phyloP scores from a whole-genome alignment of 1,140 invertebrate genomes.

The Solen grandis region DNA sequence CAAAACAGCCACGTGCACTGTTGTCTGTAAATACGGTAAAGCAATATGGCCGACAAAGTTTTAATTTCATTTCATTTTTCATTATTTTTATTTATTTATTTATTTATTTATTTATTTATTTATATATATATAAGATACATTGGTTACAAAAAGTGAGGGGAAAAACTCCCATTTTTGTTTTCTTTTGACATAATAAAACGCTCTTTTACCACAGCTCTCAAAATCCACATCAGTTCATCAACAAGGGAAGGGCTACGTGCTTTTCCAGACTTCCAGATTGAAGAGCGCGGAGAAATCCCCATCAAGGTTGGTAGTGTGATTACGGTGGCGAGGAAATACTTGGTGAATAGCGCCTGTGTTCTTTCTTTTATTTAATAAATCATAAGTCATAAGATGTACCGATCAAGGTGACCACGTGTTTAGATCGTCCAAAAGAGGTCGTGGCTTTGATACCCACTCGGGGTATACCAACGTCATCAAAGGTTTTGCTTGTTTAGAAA shows the following conservation, averaged over 20 bases:
- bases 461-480: background rate
- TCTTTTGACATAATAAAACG: background rate
- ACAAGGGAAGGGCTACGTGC: slow-evolving; percentile 10
- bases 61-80: too few relatives aligned
- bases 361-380: background rate
- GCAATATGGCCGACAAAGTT: too few relatives aligned
- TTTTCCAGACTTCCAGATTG: slow-evolving; percentile 17
- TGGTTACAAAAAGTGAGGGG: background rate
- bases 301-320: slow-evolving; percentile 34
- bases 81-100: too few relatives aligned
- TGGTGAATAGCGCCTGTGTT: too few relatives aligned
- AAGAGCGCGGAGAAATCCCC: slow-evolving; percentile 31
- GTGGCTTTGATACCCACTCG: background rate
- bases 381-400: background rate
- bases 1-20: too few relatives aligned
- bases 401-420: background rate
- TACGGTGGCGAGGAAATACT: too few relatives aligned
- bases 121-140: too few relatives aligned
- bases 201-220: background rate
- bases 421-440: background rate
- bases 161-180: background rate
- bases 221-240: slow-evolving; percentile 41
- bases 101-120: too few relatives aligned
- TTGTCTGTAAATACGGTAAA: too few relatives aligned
- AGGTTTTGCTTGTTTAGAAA: background rate